phyloP scores from a whole-genome alignment of 1,140 invertebrate species.

The Drosophila oshimai region DNA sequence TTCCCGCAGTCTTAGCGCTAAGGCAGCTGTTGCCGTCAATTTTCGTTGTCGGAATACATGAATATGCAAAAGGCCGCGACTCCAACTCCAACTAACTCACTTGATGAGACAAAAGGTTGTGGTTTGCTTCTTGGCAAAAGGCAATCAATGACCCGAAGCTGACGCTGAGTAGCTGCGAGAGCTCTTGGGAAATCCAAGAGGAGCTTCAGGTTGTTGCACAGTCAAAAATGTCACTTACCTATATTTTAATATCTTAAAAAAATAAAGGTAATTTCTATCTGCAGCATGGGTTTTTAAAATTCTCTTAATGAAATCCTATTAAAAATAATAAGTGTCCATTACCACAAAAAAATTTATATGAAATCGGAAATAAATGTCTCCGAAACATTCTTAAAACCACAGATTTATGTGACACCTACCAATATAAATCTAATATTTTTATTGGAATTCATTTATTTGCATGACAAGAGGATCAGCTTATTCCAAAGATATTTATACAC shows the following conservation, averaged over 20 bases:
- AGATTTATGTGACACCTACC: no score
- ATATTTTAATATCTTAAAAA: no score
- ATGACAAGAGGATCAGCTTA: background rate
- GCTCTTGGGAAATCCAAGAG: background rate
- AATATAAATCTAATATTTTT: background rate
- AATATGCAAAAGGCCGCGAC: conserved; percentile 41
- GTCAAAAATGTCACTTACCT: background rate
- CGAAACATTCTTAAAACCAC: no score
- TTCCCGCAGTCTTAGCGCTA: conserved; percentile 18
- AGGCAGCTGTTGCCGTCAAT: conserved; percentile 46
- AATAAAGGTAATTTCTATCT: no score
- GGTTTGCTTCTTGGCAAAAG: conserved; percentile 24
- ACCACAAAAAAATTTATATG: no score
- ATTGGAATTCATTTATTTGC: background rate
- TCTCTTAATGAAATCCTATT: no score
- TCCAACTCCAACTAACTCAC: conserved; percentile 46
- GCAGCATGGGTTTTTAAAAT: no score
- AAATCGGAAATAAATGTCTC: no score
- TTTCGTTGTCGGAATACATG: conserved; percentile 35
- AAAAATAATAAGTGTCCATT: no score
- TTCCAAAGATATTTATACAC: background rate
- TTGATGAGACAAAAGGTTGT: conserved; percentile 45
- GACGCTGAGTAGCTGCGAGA: conserved; percentile 15
- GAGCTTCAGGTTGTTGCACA: background rate
- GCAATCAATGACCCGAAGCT: conserved; percentile 35